These are phyloP conservation scores for Pegoplata infirma DNA, from an alignment of 2,888 invertebrate species.

Conservation along the genomic window DNA sequence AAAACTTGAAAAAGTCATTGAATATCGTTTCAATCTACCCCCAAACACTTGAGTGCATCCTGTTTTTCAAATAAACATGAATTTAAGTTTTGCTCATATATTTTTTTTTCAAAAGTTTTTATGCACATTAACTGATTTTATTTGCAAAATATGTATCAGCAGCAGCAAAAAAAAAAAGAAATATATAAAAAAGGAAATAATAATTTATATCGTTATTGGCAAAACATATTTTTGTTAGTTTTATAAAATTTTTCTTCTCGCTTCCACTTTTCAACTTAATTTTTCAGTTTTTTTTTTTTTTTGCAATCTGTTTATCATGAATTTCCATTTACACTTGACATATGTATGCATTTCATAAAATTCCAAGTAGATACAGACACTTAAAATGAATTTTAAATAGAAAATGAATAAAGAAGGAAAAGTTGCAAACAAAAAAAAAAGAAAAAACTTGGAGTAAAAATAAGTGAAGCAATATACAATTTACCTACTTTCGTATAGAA, in stretches of 20 bases:
- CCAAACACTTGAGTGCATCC: background rate
- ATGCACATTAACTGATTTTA: background rate
- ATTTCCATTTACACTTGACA: conserved; percentile 53
- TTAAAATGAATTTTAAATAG: conserved; percentile 53
- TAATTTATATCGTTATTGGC: conserved; percentile 34
- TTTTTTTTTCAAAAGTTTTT: background rate
- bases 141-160: no score
- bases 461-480: conserved; percentile 38
- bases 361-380: conserved; percentile 9
- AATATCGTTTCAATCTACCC: no score
- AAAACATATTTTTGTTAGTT: conserved; percentile 21
- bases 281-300: background rate
- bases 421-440: background rate
- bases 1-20: background rate
- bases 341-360: conserved; percentile 35
- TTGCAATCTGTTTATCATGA: conserved; percentile 37
- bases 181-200: background rate
- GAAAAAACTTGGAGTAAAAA: background rate
- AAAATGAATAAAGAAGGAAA: conserved; percentile 3
- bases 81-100: background rate
- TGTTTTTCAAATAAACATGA: background rate
- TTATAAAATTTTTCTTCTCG: background rate
- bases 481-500: conserved; percentile 56
- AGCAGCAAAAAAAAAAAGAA: background rate
- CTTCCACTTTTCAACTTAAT: background rate